Evolutionary conservation across 2,888 invertebrate genomes (phyloP).

Genomic region (Tinea pellionella): DNA sequence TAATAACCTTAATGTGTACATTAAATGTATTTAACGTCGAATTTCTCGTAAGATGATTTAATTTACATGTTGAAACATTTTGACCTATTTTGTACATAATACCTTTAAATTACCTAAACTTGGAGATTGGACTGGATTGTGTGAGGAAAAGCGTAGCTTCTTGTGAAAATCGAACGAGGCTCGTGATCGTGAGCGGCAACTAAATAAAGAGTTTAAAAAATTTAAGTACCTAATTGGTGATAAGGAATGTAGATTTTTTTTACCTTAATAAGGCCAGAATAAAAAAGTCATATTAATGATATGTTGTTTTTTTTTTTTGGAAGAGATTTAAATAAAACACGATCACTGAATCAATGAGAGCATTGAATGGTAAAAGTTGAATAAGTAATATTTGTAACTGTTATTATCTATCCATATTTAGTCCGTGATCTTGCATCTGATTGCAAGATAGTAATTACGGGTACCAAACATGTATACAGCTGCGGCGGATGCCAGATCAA

Average conservation of each 20-base stretch:
- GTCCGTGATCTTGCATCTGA: not conserved
- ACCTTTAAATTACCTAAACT: not conserved
- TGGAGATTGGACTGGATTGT: not conserved
- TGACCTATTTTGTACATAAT: not conserved
- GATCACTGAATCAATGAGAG: not conserved
- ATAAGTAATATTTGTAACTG: not conserved
- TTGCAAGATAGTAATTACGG: conserved; percentile 10
- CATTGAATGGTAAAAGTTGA: not conserved
- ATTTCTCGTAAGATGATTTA: not conserved
- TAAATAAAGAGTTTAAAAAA: not conserved
- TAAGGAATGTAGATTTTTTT: no score
- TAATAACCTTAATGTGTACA: not conserved
- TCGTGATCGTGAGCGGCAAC: not conserved
- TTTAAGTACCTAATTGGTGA: no score
- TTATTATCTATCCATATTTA: conserved; percentile 4
- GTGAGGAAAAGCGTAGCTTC: not conserved
- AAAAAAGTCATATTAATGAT: no score
- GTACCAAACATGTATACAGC: not conserved
- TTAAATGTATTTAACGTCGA: not conserved
- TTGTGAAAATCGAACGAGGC: not conserved
- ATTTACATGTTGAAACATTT: conserved; percentile 3
- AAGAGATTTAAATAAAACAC: no score
- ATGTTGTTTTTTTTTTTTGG: no score
- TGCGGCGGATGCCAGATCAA: not conserved
- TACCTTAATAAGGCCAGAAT: no score